Evolutionary conservation across 2,797 vertebrate genomes (phyloP), one percentile per base, ranked within the genome.

Genomic region (Acipenser ruthenus): DNA sequence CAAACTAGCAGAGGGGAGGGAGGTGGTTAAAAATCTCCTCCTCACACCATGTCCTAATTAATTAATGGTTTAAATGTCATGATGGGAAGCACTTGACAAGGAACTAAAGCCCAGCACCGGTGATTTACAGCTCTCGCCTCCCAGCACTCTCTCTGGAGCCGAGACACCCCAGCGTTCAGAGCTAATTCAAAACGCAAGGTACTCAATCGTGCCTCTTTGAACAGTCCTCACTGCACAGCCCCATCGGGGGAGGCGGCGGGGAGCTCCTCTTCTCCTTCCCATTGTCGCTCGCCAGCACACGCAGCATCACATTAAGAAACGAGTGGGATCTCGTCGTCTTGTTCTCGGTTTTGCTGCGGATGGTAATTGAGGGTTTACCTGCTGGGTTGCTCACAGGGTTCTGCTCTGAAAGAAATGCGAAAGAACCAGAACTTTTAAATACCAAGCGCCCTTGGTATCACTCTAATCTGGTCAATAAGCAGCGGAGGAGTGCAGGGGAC

Each of bases 41-140:
- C 84, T 90, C 88, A 89, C 74, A 76, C 81, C 82, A 82, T 77
- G 69, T 84, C 79, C 80, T 90, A 90, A 90, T 92, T 92, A 89
- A 91, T 89, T 85, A 86, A 89, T 88, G 87, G 86, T 89, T 89
- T 90, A 90, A 90, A 93, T 91, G 89, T 88, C 89, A 91, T 88
- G 81, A 84, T 83, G 84, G 86, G 84, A 86, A 78, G 76, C 79
- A 82, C 82, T 87, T 89, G 84, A 89, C 88, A 87, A 77, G 78
- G 82, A 84, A 81, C 79, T 75, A 78, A 85, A 83, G 83, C 82
- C 75, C 69, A 73, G 79, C 77, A 78, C 76, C 77, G 68, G 79
- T 87, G 86, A 89, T 90, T 90, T 88, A 87, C 80, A 83, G 78
- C 75, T 82, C 75, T 77, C 65, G 77, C 77, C 73, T 78, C 77